These are phyloP conservation scores for Heliangelus exortis DNA, from an alignment of 2,797 vertebrate species.

Conservation along the genomic window DNA sequence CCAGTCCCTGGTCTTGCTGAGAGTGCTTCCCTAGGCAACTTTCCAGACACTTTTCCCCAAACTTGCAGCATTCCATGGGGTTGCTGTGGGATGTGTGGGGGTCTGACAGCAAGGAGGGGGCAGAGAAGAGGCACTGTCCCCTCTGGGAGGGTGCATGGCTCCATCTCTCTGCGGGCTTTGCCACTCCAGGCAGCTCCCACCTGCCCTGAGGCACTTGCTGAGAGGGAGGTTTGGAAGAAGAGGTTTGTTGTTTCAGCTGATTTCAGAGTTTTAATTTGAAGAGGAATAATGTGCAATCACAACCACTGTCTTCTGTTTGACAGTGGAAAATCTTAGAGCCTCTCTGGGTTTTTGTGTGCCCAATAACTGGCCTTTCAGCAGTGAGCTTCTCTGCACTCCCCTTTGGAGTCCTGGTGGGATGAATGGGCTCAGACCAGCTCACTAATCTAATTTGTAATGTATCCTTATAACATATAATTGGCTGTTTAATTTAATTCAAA, in stretches of 20 bases:
- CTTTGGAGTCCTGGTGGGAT: not conserved
- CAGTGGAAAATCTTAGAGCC: slow-evolving; percentile 33
- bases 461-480: slow-evolving; percentile 31
- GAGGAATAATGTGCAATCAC: slow-evolving; percentile 29
- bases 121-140: not conserved
- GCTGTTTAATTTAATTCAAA: slow-evolving; percentile 52
- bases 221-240: not conserved
- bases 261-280: slow-evolving; percentile 32
- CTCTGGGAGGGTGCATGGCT: not conserved
- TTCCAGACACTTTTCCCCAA: no score
- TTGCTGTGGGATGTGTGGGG: no score
- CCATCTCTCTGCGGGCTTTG: not conserved
- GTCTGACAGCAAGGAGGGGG: not conserved
- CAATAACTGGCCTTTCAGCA: not conserved
- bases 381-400: not conserved
- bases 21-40: not conserved
- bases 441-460: slow-evolving; percentile 62
- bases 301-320: slow-evolving; percentile 28
- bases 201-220: not conserved
- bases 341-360: not conserved
- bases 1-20: not conserved
- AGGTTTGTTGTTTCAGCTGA: slow-evolving; percentile 21
- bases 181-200: no score
- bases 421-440: slow-evolving; percentile 24
- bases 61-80: no score